Evolutionary conservation across 2,113 vertebrate species (phyloP).

Genomic region (Embiotoca jacksoni): DNA sequence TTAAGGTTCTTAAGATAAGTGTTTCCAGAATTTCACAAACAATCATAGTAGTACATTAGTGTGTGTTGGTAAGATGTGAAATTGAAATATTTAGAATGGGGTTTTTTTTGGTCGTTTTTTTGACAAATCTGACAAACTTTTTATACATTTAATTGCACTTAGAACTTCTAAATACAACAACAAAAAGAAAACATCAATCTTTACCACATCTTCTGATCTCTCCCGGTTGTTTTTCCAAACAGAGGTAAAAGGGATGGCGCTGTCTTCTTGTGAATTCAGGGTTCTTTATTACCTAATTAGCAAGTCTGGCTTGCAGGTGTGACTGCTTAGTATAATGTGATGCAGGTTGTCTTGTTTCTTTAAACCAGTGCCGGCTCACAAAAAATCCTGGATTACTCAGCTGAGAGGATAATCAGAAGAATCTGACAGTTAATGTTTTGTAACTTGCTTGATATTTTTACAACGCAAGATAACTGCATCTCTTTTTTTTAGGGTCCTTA

Average conservation of each 20-base stretch:
- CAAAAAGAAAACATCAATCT: not conserved
- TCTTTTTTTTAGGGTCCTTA: not conserved
- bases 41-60: not conserved
- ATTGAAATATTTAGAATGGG: not conserved
- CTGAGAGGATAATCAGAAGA: conserved; percentile 27
- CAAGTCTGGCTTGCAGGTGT: conserved; percentile 63
- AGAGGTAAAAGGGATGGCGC: not conserved
- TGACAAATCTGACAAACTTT: not conserved
- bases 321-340: conserved; percentile 55
- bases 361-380: conserved; percentile 32
- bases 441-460: not conserved
- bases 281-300: conserved; percentile 58
- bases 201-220: not conserved
- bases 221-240: not conserved
- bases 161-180: not conserved
- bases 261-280: not conserved
- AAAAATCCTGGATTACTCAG: conserved; percentile 30
- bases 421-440: not conserved
- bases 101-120: not conserved
- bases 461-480: not conserved
- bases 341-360: conserved; percentile 34
- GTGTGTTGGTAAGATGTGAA: not conserved
- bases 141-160: not conserved
- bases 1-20: conserved; percentile 1
- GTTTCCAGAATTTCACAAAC: conserved; percentile 7